phyloP scores from a whole-genome alignment of 1,140 invertebrate genomes.

The Gonatopus flavifemur region DNA sequence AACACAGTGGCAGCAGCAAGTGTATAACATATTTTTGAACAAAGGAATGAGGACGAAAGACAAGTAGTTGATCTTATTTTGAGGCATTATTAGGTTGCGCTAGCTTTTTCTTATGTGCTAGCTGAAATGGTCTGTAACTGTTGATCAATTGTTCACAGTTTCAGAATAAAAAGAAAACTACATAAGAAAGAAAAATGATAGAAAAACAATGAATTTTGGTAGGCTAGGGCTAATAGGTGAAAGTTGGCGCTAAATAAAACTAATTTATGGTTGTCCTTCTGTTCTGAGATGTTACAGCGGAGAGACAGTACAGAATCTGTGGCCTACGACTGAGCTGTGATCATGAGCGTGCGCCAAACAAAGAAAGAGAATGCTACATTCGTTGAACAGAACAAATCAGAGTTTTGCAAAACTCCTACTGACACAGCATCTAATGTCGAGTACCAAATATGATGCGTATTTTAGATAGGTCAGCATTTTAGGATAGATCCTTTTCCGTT shows the following conservation, averaged over 20 bases:
- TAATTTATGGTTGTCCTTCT: slow-evolving; percentile 61
- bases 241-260: slow-evolving; percentile 52
- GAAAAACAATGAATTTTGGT: slow-evolving; percentile 33
- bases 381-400: slow-evolving; percentile 54
- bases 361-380: slow-evolving; percentile 57
- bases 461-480: slow-evolving; percentile 58
- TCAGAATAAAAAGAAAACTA: slow-evolving; percentile 28
- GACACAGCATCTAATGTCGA: slow-evolving; percentile 48
- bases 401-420: slow-evolving; percentile 52
- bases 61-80: slow-evolving; percentile 30
- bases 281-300: slow-evolving; percentile 61
- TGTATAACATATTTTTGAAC: slow-evolving; percentile 37
- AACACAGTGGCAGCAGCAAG: slow-evolving; percentile 40
- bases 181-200: slow-evolving; percentile 12
- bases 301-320: slow-evolving; percentile 59
- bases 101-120: slow-evolving; percentile 38
- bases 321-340: slow-evolving; percentile 59
- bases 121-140: slow-evolving; percentile 32
- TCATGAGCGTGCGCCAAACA: slow-evolving; percentile 58
- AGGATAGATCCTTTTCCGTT: slow-evolving; percentile 46
- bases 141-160: slow-evolving; percentile 26
- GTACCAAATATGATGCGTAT: slow-evolving; percentile 41
- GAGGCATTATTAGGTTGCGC: slow-evolving; percentile 34
- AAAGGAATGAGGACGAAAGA: slow-evolving; percentile 34
- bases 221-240: slow-evolving; percentile 45